These are phyloP conservation scores for Agrotis exclamationis DNA, from an alignment of 2,888 invertebrate species.

Conservation along the genomic window DNA sequence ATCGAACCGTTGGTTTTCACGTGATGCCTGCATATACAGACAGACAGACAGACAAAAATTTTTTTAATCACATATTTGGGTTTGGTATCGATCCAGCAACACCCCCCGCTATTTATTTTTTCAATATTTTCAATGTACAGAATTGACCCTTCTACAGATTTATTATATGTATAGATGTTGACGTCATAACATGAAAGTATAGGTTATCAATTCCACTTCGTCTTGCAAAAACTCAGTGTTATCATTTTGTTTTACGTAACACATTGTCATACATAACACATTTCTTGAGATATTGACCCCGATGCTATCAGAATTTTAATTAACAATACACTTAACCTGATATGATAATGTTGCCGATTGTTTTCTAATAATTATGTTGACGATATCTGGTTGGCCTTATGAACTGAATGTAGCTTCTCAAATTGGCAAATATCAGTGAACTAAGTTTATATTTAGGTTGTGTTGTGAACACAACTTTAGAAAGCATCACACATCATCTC, in stretches of 20 bases:
- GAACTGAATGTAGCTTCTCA: constrained; percentile 17
- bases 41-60: too few relatives aligned
- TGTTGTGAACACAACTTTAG: neutral
- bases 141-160: too few relatives aligned
- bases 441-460: neutral
- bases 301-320: constrained; percentile 46
- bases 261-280: constrained; percentile 48
- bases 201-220: constrained; percentile 6
- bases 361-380: constrained; percentile 40
- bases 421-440: neutral
- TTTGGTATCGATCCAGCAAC: too few relatives aligned
- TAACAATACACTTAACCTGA: constrained; percentile 44
- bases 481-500: too few relatives aligned
- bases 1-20: too few relatives aligned
- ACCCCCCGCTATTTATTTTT: too few relatives aligned
- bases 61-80: too few relatives aligned
- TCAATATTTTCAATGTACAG: too few relatives aligned
- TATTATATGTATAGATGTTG: too few relatives aligned
- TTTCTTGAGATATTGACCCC: constrained; percentile 49
- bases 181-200: constrained; percentile 21
- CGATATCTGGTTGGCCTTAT: constrained; percentile 34
- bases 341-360: constrained; percentile 39
- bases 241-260: constrained; percentile 44
- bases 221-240: constrained; percentile 23
- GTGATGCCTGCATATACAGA: too few relatives aligned